Evolutionary conservation across 2,888 invertebrate genomes (phyloP).

Genomic region (Monochamus alternatus): DNA sequence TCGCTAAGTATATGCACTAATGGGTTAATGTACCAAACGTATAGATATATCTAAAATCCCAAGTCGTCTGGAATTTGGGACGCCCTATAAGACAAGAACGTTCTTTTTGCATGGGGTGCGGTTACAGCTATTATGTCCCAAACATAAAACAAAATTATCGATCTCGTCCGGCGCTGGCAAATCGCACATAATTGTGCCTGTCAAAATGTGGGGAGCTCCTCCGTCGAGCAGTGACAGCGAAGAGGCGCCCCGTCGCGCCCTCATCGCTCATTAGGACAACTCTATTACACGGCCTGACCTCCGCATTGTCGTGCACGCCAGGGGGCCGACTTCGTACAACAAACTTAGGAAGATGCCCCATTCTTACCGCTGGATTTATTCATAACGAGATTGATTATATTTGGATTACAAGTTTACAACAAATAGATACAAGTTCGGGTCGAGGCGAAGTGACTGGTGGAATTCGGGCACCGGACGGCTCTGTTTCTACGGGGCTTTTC

Average conservation of each 20-base stretch:
- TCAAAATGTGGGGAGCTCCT: conserved; percentile 45
- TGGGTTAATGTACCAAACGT: no score
- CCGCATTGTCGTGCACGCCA: conserved; percentile 61
- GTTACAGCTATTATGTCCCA: conserved; percentile 15
- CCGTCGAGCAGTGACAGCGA: conserved; percentile 56
- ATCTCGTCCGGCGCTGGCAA: conserved; percentile 27
- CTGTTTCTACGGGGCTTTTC: no score
- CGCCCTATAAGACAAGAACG: no score
- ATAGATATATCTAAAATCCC: no score
- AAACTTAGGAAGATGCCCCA: conserved; percentile 42
- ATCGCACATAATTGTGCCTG: conserved; percentile 48
- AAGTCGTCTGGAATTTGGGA: no score
- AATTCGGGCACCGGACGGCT: background rate
- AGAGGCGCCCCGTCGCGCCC: conserved; percentile 56
- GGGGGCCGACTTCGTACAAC: conserved; percentile 53
- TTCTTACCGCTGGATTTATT: conserved; percentile 40
- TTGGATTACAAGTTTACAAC: conserved; percentile 42
- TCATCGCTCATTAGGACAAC: conserved; percentile 67
- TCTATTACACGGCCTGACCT: conserved; percentile 65
- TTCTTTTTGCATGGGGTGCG: background rate
- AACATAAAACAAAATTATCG: conserved; percentile 29
- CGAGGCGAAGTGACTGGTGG: conserved; percentile 11
- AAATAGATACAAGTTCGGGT: conserved; percentile 28
- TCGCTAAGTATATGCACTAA: no score
- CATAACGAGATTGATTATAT: conserved; percentile 47